phyloP scores from a whole-genome alignment of 2,888 invertebrate species.

The Morinoia aosen region DNA sequence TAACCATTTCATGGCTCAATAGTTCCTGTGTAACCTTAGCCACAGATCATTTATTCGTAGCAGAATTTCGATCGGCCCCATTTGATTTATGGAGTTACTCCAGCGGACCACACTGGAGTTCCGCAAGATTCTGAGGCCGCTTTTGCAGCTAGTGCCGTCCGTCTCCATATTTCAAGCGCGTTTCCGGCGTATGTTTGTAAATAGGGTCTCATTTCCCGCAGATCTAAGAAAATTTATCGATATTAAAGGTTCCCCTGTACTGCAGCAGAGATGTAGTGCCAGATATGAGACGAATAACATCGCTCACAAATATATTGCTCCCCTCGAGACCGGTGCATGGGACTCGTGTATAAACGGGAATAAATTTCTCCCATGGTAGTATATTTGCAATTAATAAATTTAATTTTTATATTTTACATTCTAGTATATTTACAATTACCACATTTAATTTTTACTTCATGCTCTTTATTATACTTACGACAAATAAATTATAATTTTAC shows the following conservation, averaged over 20 bases:
- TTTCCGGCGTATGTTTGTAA: conserved; percentile 22
- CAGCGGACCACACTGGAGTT: not conserved
- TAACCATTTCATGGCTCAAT: not conserved
- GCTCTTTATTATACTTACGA: not conserved
- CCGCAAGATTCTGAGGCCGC: not conserved
- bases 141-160: not conserved
- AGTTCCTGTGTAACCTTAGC: not conserved
- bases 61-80: not conserved
- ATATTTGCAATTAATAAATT: not conserved
- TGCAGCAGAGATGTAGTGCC: not conserved
- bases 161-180: not conserved
- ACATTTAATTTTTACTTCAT: not conserved
- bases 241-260: not conserved
- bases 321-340: not conserved
- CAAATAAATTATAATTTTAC: not conserved
- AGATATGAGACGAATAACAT: not conserved
- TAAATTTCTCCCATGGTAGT: not conserved
- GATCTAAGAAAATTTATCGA: not conserved
- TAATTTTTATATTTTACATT: not conserved
- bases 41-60: not conserved
- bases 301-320: not conserved
- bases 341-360: not conserved
- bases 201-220: conserved; percentile 16
- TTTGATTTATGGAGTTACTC: not conserved
- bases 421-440: not conserved